Percentiles rank a stretch among this genome's conserved stretches.
Evolutionary conservation across 2,888 invertebrate species (phyloP).

Genomic region (Pristionchus maxplancki): DNA sequence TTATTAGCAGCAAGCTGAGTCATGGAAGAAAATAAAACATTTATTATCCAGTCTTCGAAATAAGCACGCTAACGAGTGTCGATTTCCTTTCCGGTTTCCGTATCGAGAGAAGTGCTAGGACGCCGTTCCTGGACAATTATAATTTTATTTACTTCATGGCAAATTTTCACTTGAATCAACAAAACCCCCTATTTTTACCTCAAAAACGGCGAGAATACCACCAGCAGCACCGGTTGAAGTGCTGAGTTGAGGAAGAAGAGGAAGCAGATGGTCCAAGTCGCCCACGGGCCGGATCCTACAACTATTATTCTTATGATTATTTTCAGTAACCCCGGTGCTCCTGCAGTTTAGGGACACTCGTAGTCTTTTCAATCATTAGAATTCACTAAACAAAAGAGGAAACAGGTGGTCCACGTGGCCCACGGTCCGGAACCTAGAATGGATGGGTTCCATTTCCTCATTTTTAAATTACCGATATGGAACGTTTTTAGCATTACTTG

Average conservation of each 20-base stretch:
- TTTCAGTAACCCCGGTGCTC: not conserved
- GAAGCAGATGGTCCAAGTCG: slow-evolving; percentile 16
- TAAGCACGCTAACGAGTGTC: not conserved
- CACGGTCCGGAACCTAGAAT: too few relatives aligned
- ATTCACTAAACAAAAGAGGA: too few relatives aligned
- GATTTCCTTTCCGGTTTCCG: not conserved
- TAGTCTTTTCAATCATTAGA: too few relatives aligned
- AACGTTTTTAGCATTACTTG: too few relatives aligned
- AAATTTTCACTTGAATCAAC: not conserved
- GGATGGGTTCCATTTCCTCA: too few relatives aligned
- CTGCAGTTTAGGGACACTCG: too few relatives aligned
- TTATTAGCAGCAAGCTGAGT: too few relatives aligned
- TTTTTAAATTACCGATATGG: too few relatives aligned
- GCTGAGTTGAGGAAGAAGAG: slow-evolving; percentile 35
- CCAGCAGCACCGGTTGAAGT: not conserved
- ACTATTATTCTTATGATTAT: not conserved
- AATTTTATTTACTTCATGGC: not conserved
- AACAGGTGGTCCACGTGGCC: too few relatives aligned
- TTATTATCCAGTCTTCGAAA: not conserved
- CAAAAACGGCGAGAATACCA: slow-evolving; percentile 10
- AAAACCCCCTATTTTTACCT: not conserved
- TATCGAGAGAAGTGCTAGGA: not conserved
- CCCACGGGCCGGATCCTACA: slow-evolving; percentile 22
- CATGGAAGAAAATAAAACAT: too few relatives aligned
- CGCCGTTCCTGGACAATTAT: not conserved